Evolutionary conservation across 1,140 invertebrate species (phyloP).

Genomic region (Bombus haemorrhoidalis): DNA sequence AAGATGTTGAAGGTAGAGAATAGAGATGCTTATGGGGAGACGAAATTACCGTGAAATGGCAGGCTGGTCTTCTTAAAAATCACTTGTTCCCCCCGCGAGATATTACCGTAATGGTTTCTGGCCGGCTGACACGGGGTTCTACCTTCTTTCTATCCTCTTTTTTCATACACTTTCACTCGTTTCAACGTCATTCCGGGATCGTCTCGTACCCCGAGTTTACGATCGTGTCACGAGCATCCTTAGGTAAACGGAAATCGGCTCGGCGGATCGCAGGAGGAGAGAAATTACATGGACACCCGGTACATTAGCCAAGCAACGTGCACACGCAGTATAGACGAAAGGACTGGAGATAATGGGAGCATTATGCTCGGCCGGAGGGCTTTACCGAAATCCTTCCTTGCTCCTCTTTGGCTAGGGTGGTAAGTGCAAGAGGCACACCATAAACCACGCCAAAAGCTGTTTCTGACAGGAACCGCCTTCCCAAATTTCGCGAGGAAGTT

Average conservation of each 20-base stretch:
- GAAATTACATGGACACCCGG: conserved; percentile 64
- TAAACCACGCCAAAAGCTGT: conserved; percentile 71
- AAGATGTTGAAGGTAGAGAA: conserved; percentile 36
- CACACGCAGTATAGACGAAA: conserved; percentile 54
- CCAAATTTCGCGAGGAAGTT: conserved; percentile 61
- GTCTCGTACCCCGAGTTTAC: conserved; percentile 19
- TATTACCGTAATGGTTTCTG: conserved; percentile 71
- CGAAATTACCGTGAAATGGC: conserved; percentile 71
- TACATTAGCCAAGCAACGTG: conserved; percentile 53
- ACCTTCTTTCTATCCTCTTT: neutral
- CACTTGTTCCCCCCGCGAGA: conserved; percentile 67
- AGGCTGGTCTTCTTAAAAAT: conserved; percentile 70
- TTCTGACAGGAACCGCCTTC: conserved; percentile 66
- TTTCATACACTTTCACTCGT: conserved; percentile 18
- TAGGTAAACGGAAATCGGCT: neutral
- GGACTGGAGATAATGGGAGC: conserved; percentile 75
- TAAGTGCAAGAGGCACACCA: conserved; percentile 60
- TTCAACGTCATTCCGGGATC: neutral
- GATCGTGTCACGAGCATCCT: conserved; percentile 48
- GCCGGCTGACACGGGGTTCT: conserved; percentile 35
- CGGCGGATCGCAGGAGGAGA: neutral
- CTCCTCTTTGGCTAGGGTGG: conserved; percentile 41
- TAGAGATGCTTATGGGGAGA: conserved; percentile 54
- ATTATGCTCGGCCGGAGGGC: conserved; percentile 70
- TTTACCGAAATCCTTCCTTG: conserved; percentile 59